Evolutionary conservation across 2,797 vertebrate species (phyloP).

Genomic region (Sciurus carolinensis): DNA sequence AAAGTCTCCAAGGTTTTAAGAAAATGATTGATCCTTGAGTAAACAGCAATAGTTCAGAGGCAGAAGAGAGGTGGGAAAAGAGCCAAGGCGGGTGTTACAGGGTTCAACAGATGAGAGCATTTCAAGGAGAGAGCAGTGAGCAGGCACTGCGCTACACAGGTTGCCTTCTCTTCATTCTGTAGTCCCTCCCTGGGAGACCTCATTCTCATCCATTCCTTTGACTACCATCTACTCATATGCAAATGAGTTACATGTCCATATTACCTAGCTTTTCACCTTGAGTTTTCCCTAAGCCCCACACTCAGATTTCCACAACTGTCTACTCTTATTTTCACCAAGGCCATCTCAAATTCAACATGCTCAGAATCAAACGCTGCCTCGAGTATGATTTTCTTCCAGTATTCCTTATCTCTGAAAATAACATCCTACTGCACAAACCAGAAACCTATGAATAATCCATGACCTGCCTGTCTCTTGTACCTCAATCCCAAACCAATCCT

Average conservation of each 20-base stretch:
- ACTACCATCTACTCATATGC: background rate
- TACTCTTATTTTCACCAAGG: background rate
- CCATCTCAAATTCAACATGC: background rate
- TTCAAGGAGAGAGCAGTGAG: too few relatives aligned
- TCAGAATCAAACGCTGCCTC: background rate
- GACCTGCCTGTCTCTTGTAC: background rate
- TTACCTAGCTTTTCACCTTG: background rate
- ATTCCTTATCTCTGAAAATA: background rate
- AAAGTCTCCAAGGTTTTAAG: too few relatives aligned
- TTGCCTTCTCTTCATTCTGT: background rate
- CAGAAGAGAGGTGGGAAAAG: too few relatives aligned
- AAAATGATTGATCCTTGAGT: too few relatives aligned
- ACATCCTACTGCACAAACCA: background rate
- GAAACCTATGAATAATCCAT: background rate
- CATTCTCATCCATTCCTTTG: background rate
- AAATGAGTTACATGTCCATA: background rate
- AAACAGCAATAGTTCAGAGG: too few relatives aligned
- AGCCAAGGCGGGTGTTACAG: too few relatives aligned
- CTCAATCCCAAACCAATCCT: background rate
- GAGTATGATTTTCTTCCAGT: background rate
- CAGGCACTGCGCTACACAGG: background rate
- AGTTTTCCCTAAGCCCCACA: background rate
- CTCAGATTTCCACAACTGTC: background rate
- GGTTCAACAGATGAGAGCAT: too few relatives aligned
- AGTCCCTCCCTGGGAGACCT: background rate